Base-by-base conservation (phyloP, 1,140 invertebrate genomes). In the Drosophila teissieri region DNA sequence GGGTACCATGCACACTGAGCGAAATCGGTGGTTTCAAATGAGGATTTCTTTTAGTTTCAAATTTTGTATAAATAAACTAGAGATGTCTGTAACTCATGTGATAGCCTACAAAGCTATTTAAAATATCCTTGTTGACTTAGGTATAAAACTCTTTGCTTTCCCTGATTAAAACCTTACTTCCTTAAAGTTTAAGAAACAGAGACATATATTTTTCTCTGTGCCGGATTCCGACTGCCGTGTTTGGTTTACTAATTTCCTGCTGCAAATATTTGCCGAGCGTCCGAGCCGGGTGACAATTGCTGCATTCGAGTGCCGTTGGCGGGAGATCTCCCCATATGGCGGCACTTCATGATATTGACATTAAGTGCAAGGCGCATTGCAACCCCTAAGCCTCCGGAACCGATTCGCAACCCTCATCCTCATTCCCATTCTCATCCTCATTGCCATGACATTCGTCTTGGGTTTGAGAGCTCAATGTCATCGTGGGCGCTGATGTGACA, bases 261-360 rank as follows among this genome's bases (percentile, higher is more conserved):
- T 58, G 77, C 73, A 89, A 89, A 89, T 78, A 90, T 89, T 89
- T 78, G 57, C 52, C 63, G 42, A 76, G 48, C 78, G 72, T 68
- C 70, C 73, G 24, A 76, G 64, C 67, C 36, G 79, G 85, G 80
- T 89, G 85, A 89, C 84, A 89, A 89, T 80, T 80, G 80, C 77
- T 72, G 80, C 62, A 56, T 55, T 89, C 73, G 62, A 90, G 83
- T 79, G 81, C 42, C 58, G 37, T 24, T 44, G 42, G 61, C 49
- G 40, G 42, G 44, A 58, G 44, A 54, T 63, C 31, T 61, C 82
- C 31, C 64, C 82, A 85, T 78, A 86, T 81, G 82, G 54, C 27
- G 37, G 68, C 78, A 86, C 76, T 89, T 88, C 78, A 88, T 89
- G 83, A 78, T 88, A 89, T 89, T 88, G 83, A 88, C 83, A 88